These are phyloP conservation scores for Euclidia mi DNA, from an alignment of 2,888 invertebrate species.

Conservation along the genomic window DNA sequence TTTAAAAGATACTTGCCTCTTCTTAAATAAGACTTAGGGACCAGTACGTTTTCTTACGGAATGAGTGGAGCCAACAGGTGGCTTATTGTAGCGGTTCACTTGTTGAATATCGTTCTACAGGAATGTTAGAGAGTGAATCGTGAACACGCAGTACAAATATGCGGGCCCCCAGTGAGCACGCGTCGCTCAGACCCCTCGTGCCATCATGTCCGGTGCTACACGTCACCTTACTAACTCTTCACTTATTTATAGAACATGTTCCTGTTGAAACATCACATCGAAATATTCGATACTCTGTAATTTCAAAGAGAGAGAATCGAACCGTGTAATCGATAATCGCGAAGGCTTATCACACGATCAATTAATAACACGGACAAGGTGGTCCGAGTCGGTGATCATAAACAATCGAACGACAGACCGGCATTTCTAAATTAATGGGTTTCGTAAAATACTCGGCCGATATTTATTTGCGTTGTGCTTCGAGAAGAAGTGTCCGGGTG, in stretches of 20 bases:
- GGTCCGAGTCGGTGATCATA: conserved; percentile 76
- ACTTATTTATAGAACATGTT: conserved; percentile 65
- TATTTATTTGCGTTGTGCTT: conserved; percentile 71
- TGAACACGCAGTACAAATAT: conserved; percentile 16
- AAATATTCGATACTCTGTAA: conserved; percentile 41
- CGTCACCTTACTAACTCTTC: conserved; percentile 56
- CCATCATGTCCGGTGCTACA: conserved; percentile 51
- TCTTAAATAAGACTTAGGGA: too few species aligned
- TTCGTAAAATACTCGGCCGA: conserved; percentile 65
- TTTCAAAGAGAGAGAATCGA: conserved; percentile 51
- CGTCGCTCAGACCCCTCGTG: conserved; percentile 46
- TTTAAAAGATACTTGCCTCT: too few species aligned
- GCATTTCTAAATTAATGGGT: conserved; percentile 84
- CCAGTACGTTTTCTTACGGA: neutral
- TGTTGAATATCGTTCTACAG: conserved; percentile 29
- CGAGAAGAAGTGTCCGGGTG: conserved; percentile 67
- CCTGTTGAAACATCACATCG: conserved; percentile 49
- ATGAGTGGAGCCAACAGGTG: conserved; percentile 26
- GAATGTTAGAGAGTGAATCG: conserved; percentile 14
- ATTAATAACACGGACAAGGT: conserved; percentile 86
- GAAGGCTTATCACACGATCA: conserved; percentile 79
- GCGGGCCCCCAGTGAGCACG: conserved; percentile 48
- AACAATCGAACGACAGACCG: conserved; percentile 83
- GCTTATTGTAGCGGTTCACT: conserved; percentile 9
- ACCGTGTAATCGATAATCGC: conserved; percentile 67